Conservation (phyloP, 2,888 invertebrate genomes). For the Elmis aenea region DNA sequence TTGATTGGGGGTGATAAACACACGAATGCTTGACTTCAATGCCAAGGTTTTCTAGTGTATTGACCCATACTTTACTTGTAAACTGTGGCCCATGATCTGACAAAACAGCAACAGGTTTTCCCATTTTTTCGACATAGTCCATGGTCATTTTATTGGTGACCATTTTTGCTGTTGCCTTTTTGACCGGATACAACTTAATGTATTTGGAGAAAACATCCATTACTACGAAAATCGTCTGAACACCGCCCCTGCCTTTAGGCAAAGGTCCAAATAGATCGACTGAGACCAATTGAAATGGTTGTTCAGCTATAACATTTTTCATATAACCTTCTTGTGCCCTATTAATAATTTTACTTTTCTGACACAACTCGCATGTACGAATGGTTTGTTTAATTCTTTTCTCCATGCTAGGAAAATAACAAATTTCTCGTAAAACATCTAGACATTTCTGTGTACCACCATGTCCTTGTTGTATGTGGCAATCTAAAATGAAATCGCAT, state of each 20-base stretch:
- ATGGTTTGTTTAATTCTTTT: not conserved
- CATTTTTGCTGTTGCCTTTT: constrained; percentile 7
- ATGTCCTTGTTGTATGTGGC: constrained; percentile 2
- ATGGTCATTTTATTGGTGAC: not conserved
- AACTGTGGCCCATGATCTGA: constrained; percentile 4
- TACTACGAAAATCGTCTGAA: constrained; percentile 6
- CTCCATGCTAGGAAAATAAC: constrained; percentile 2
- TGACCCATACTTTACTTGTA: not conserved
- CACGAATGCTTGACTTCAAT: constrained; percentile 6
- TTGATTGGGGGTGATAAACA: constrained; percentile 30
- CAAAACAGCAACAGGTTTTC: constrained; percentile 2
- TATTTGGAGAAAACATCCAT: constrained; percentile 23
- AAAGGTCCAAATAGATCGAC: constrained; percentile 9
- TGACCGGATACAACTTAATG: constrained; percentile 13
- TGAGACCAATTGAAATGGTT: constrained; percentile 5
- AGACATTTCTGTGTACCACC: constrained; percentile 3
- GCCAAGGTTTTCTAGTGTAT: not conserved
- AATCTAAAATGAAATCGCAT: not conserved
- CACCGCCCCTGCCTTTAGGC: constrained; percentile 5
- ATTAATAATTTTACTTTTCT: constrained; percentile 2
- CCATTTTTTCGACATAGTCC: not conserved
- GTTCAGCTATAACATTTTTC: not conserved
- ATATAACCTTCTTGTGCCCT: not conserved
- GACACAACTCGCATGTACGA: not conserved
- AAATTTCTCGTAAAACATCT: not conserved